phyloP scores from a whole-genome alignment of 2,113 vertebrate species.

The Chrysochloris asiatica region DNA sequence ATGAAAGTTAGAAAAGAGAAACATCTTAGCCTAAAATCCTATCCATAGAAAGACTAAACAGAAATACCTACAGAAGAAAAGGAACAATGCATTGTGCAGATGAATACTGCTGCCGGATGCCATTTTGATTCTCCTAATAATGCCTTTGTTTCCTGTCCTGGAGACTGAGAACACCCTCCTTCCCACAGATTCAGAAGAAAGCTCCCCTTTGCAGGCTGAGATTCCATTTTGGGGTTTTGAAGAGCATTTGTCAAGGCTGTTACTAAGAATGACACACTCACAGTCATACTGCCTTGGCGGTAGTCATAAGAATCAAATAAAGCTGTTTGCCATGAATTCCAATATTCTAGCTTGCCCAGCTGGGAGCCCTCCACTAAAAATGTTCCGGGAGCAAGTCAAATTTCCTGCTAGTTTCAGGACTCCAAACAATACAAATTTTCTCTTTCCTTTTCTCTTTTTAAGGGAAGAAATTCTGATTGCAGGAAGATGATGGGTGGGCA shows the following conservation, averaged over 20 bases:
- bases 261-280: conserved; percentile 58
- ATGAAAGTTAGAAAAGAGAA: not conserved
- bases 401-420: conserved; percentile 34
- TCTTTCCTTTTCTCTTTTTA: not conserved
- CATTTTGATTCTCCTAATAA: not conserved
- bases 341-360: conserved; percentile 31
- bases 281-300: conserved; percentile 53
- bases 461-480: not conserved
- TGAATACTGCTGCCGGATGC: not conserved
- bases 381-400: conserved; percentile 34
- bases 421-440: not conserved
- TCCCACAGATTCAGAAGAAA: conserved; percentile 48
- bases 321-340: conserved; percentile 52
- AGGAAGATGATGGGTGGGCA: not conserved
- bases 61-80: conserved; percentile 35
- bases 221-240: conserved; percentile 48
- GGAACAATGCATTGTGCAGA: conserved; percentile 18
- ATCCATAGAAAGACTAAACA: not conserved
- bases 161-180: not conserved
- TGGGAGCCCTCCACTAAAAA: conserved; percentile 2
- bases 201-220: conserved; percentile 24
- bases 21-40: conserved; percentile 19
- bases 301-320: conserved; percentile 52
- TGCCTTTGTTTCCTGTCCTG: not conserved
- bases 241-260: conserved; percentile 59